Conservation (phyloP, 1,140 invertebrate species). For the Oreohelix idahoensis region DNA sequence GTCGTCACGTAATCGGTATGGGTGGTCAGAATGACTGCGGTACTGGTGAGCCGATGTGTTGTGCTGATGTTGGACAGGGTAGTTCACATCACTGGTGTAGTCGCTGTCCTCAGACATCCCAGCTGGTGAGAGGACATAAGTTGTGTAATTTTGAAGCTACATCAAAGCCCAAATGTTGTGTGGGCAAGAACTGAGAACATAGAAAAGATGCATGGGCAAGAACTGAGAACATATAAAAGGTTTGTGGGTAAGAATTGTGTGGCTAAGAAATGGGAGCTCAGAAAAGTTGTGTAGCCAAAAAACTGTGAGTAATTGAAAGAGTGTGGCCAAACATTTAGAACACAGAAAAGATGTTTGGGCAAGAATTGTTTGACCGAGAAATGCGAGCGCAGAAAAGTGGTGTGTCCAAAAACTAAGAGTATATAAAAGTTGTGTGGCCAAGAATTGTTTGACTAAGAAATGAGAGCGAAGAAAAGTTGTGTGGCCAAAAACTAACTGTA, state of each 20-base stretch:
- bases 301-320: too few species aligned
- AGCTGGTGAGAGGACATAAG: conserved; percentile 76
- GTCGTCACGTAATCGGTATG: conserved; percentile 50
- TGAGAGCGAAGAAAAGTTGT: too few species aligned
- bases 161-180: neutral
- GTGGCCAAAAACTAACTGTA: too few species aligned
- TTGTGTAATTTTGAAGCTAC: neutral
- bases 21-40: conserved; percentile 57
- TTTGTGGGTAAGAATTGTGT: neutral
- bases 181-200: neutral
- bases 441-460: too few species aligned
- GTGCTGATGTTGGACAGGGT: conserved; percentile 82
- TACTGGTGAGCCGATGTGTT: conserved; percentile 73
- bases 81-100: conserved; percentile 97
- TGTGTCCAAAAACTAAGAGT: too few species aligned
- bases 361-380: too few species aligned
- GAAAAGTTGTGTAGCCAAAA: too few species aligned
- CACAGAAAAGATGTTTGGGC: too few species aligned
- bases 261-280: too few species aligned
- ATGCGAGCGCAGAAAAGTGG: too few species aligned
- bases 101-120: conserved; percentile 97
- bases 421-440: too few species aligned
- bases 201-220: neutral
- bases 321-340: too few species aligned
- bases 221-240: neutral